phyloP scores from a whole-genome alignment of 2,888 invertebrate genomes.

The Prionchulus punctatus region DNA sequence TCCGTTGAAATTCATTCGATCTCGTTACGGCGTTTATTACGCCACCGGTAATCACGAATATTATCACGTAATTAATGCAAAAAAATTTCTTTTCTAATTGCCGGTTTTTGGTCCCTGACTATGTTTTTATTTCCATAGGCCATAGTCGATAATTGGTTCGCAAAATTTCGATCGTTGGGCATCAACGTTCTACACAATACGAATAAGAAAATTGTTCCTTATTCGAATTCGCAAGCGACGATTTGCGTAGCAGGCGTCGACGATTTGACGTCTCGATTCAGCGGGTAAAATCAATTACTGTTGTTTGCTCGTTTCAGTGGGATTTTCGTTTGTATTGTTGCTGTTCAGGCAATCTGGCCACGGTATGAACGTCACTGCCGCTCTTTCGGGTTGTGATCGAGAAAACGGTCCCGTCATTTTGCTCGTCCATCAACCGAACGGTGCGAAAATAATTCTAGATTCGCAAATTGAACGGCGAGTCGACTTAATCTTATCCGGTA shows the following conservation, averaged over 20 bases:
- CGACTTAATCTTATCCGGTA: conserved; percentile 35
- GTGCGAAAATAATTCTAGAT: conserved; percentile 30
- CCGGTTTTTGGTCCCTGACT: too few species aligned
- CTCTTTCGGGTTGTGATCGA: conserved; percentile 27
- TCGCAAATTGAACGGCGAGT: conserved; percentile 22
- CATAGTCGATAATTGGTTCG: conserved; percentile 35
- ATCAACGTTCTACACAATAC: conserved; percentile 33
- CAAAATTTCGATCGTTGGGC: conserved; percentile 27
- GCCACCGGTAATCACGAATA: conserved; percentile 37
- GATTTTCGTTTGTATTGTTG: background rate
- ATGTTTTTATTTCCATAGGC: too few species aligned
- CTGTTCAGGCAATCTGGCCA: conserved; percentile 32
- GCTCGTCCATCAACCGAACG: conserved; percentile 36
- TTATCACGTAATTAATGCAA: conserved; percentile 35
- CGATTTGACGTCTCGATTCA: too few species aligned
- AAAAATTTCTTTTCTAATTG: too few species aligned
- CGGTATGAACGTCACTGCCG: conserved; percentile 32
- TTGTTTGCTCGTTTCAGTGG: too few species aligned
- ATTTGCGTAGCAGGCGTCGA: conserved; percentile 36
- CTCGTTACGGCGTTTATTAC: conserved; percentile 33
- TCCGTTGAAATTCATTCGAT: conserved; percentile 26
- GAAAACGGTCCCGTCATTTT: conserved; percentile 27
- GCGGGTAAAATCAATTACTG: too few species aligned
- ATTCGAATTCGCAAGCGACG: background rate
- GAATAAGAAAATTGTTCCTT: conserved; percentile 25